Base-by-base conservation (phyloP, 2,888 invertebrate species). In the Caenorhabditis virilis region DNA sequence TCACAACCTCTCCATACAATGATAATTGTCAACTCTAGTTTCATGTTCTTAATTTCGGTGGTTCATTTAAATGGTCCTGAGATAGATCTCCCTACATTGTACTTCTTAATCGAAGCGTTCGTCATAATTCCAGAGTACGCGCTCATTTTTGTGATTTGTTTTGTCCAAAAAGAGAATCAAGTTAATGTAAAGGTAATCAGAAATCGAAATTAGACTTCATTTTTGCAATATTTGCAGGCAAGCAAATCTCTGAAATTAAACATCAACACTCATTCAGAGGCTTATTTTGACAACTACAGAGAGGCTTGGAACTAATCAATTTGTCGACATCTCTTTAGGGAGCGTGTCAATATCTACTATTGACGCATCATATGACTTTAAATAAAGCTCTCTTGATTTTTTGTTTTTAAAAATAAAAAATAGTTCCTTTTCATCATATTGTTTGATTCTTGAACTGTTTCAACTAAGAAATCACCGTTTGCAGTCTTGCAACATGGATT, bases 71-170 rank as follows among this genome's bases (percentile, higher is more conserved):
- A n/a, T 27, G 48, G 18, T 35, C 54, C 16, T 2, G 15, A 55
- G 7, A 39, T 55, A 33, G 47, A 47, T 1, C 20, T 47, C 23
- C 54, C 54, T 18, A 6, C 39, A 3, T 55, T 47, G 22, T 55
- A 41, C 26, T 47, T 55, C 25, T 23, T 55, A 11, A 55, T 46
- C 36, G 54, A 55, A 25, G 36, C 25, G 23, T 39, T 47, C 15
- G 48, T 55, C 39, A 47, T 47, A 15, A 41, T 55, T 46, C 54
- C 54, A 0, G 54, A 55, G 18, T 55, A 55, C 23, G 23, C 54
- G 2, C 15, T 55, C 1, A 27, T 23, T 5, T 55, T 55, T 30
- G 39, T 55, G 23, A n/a, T 33, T 15, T 47, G 41, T 25, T 55
- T 55, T 25, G 33, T 48, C n/a, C n/a, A 38, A 25, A 55, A 48